Evolutionary conservation across 2,888 invertebrate species (phyloP).

Genomic region (Anticlea derivata): DNA sequence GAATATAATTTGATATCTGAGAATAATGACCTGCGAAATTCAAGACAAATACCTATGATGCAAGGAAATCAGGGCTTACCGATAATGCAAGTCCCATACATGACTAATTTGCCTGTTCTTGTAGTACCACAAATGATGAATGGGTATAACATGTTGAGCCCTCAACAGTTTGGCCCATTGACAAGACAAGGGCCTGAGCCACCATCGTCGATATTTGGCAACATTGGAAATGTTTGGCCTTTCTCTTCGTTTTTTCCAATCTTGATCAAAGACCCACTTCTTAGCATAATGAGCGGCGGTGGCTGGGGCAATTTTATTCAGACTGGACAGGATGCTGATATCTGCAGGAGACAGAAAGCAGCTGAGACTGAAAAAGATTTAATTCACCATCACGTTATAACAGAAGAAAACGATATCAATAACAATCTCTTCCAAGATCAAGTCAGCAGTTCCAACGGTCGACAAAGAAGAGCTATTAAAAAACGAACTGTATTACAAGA

Average conservation of each 20-base stretch:
- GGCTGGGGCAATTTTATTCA: conserved; percentile 82
- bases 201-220: conserved; percentile 40
- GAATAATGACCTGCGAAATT: conserved; percentile 42
- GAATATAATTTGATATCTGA: conserved; percentile 43
- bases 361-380: conserved; percentile 23
- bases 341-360: conserved; percentile 72
- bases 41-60: conserved; percentile 43
- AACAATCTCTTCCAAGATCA: conserved; percentile 24
- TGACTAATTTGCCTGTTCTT: conserved; percentile 63
- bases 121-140: conserved; percentile 51
- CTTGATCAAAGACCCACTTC: conserved; percentile 82
- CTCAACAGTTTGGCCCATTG: conserved; percentile 39
- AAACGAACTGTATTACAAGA: conserved; percentile 58
- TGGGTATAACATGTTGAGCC: conserved; percentile 44
- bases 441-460: conserved; percentile 36
- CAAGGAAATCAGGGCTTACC: conserved; percentile 37
- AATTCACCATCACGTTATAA: conserved; percentile 21
- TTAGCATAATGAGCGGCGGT: conserved; percentile 75
- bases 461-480: conserved; percentile 60
- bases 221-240: conserved; percentile 60
- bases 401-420: conserved; percentile 13
- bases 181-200: conserved; percentile 54
- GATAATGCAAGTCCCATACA: conserved; percentile 51
- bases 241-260: conserved; percentile 82
- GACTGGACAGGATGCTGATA: conserved; percentile 83